These are phyloP conservation scores for Gastracanthus pulcherrimus DNA, from an alignment of 2,888 invertebrate genomes.

Conservation along the genomic window DNA sequence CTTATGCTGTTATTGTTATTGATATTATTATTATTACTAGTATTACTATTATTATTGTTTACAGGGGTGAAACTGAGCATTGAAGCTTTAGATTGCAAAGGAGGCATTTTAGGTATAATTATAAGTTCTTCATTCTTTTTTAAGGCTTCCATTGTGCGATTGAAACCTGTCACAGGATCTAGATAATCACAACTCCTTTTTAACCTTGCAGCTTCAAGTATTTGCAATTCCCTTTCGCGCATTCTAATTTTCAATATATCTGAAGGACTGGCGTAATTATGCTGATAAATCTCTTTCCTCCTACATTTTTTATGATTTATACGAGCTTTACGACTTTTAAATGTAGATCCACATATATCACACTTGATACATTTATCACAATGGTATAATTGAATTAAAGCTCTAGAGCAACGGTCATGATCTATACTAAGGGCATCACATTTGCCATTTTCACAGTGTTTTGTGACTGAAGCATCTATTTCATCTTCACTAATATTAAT, in stretches of 20 bases:
- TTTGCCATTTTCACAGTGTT: slow-evolving; percentile 67
- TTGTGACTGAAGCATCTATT: slow-evolving; percentile 69
- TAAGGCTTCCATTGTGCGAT: slow-evolving; percentile 67
- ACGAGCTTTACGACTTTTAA: slow-evolving; percentile 67
- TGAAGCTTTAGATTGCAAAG: slow-evolving; percentile 1
- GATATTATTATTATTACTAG: slow-evolving; percentile 52
- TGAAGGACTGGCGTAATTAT: slow-evolving; percentile 67
- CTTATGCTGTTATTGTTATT: slow-evolving; percentile 22
- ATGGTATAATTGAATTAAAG: slow-evolving; percentile 57
- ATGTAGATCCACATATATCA: slow-evolving; percentile 69
- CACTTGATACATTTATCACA: slow-evolving; percentile 65
- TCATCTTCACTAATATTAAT: slow-evolving; percentile 68
- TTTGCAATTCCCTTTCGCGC: slow-evolving; percentile 72
- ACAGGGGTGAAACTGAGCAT: slow-evolving; percentile 1
- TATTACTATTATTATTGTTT: slow-evolving; percentile 40
- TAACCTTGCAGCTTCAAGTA: slow-evolving; percentile 66
- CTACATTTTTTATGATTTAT: slow-evolving; percentile 70
- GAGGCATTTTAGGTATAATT: slow-evolving; percentile 68
- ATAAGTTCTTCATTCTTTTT: slow-evolving; percentile 72
- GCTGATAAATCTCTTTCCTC: slow-evolving; percentile 67
- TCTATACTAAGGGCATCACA: slow-evolving; percentile 73
- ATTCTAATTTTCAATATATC: slow-evolving; percentile 70
- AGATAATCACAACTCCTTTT: slow-evolving; percentile 68
- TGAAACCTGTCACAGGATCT: slow-evolving; percentile 67
- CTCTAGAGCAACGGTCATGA: slow-evolving; percentile 71